A percentile compares a stretch with the other conserved stretches of the same genome.
Conservation (phyloP, 2,113 vertebrate species). For the Thryonomys swinderianus region DNA sequence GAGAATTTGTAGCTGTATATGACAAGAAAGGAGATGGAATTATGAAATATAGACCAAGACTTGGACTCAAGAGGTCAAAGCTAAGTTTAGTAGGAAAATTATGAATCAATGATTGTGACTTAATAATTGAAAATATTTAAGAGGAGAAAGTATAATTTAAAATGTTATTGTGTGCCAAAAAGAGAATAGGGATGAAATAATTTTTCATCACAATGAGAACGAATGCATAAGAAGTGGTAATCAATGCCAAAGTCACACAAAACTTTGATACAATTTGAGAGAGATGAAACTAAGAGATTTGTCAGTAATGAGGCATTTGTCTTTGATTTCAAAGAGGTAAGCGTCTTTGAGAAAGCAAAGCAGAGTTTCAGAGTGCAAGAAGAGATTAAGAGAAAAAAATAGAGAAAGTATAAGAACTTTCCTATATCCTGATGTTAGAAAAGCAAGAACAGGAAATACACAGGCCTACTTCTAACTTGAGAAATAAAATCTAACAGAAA, state of each 20-base stretch:
- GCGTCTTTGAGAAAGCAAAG: conserved; percentile 20
- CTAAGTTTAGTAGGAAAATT: neutral
- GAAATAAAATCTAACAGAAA: neutral
- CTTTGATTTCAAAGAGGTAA: neutral
- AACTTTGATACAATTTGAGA: conserved; percentile 44
- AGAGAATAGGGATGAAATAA: neutral
- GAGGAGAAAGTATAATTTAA: neutral
- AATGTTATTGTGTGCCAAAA: neutral
- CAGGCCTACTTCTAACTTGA: neutral
- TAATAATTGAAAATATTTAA: neutral
- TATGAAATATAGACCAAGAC: neutral
- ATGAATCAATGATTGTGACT: no score
- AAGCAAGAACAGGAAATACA: neutral
- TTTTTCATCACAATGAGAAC: neutral
- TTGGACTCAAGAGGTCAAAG: neutral
- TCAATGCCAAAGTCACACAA: conserved; percentile 9
- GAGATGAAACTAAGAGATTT: conserved; percentile 27
- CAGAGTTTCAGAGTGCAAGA: conserved; percentile 33
- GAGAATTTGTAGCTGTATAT: no score
- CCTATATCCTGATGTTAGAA: neutral
- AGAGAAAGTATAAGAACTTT: neutral
- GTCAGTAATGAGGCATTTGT: neutral
- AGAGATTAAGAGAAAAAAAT: conserved; percentile 18
- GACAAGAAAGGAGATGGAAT: neutral
- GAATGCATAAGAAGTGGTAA: neutral